A percentile compares a stretch with the other conserved stretches of the same genome.
Conservation (phyloP, 2,797 vertebrate genomes). For the Apogon hyalosoma region DNA sequence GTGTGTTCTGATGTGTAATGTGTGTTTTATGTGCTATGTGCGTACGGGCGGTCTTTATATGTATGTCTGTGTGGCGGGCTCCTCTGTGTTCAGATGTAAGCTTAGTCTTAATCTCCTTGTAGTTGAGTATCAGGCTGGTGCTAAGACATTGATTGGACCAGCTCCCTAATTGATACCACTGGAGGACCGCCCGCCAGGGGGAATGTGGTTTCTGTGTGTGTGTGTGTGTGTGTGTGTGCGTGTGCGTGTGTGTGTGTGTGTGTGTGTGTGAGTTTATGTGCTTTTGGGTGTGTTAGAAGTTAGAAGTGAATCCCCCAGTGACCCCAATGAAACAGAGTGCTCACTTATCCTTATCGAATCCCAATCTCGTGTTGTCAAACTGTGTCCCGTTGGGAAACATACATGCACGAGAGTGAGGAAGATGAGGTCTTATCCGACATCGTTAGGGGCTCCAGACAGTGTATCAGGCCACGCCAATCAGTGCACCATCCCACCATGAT, state of each 20-base stretch:
- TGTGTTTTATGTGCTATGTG: constrained; percentile 40
- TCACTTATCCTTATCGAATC: constrained; percentile 80
- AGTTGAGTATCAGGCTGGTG: constrained; percentile 69
- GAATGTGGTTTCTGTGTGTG: constrained; percentile 36
- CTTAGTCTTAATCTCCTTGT: constrained; percentile 78
- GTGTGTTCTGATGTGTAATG: constrained; percentile 41
- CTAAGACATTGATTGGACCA: constrained; percentile 80
- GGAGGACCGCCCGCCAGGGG: constrained; percentile 64
- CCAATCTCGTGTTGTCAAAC: constrained; percentile 70
- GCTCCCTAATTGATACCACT: constrained; percentile 81
- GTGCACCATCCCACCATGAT: constrained; percentile 24
- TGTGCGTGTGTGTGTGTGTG: constrained; percentile 9
- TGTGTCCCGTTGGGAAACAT: constrained; percentile 37
- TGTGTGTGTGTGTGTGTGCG: constrained; percentile 12
- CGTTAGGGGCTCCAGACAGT: constrained; percentile 53
- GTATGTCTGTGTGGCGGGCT: constrained; percentile 48
- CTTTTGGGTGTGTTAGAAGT: constrained; percentile 58
- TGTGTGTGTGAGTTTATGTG: constrained; percentile 18
- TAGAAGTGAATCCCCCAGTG: constrained; percentile 70
- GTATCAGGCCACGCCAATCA: constrained; percentile 42
- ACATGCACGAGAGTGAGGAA: constrained; percentile 39
- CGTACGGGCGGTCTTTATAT: constrained; percentile 47
- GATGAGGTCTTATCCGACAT: constrained; percentile 54
- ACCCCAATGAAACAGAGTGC: constrained; percentile 72
- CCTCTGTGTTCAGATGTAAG: constrained; percentile 70